Base-by-base conservation (phyloP, 2,888 invertebrate genomes). In the Argyra leucocephala region DNA sequence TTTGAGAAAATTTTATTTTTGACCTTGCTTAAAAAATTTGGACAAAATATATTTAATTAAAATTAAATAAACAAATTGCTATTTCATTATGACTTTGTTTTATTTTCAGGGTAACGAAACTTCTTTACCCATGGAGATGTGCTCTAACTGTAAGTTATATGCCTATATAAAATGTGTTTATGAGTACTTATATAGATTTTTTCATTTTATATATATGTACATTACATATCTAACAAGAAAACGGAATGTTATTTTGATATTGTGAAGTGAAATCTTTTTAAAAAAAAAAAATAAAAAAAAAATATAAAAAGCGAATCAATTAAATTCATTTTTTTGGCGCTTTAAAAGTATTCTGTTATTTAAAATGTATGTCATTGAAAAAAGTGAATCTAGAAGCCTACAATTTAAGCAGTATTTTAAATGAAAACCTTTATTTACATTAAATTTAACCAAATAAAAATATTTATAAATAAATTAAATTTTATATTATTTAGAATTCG, bases 71-170 rank as follows among this genome's bases (percentile, higher is more conserved):
- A n/a, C n/a, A n/a, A n/a, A n/a, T 48, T 15, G 48, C 18, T 48
- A 48, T 15, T 31, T 31, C 12, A 48, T 48, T 48, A 48, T 48
- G 9, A 48, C 67, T 66, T 68, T 69, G 64, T 67, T 70, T 69
- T 66, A 66, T 70, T 72, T 83, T 69, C 82, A 90, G 90, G 90
- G 90, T 78, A 90, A 90, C 82, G 90, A 90, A 82, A 85, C 85
- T 73, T 89, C 89, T 74, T 83, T 90, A 75, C 89, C 90, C 70
- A 88, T 90, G 88, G 90, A 90, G 83, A 86, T 90, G 77, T 90
- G 89, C 83, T 88, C 89, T 76, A 90, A 88, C 74, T 88, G 88
- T 87, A 81, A 86, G 87, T 85, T 71, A n/a, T 21, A 31, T n/a
- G 12, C n/a, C 5, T n/a, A 12, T 15, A 48, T 48, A 48, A 18